Base-by-base conservation (phyloP, 1,140 invertebrate genomes). In the Heliconius hermathena region DNA sequence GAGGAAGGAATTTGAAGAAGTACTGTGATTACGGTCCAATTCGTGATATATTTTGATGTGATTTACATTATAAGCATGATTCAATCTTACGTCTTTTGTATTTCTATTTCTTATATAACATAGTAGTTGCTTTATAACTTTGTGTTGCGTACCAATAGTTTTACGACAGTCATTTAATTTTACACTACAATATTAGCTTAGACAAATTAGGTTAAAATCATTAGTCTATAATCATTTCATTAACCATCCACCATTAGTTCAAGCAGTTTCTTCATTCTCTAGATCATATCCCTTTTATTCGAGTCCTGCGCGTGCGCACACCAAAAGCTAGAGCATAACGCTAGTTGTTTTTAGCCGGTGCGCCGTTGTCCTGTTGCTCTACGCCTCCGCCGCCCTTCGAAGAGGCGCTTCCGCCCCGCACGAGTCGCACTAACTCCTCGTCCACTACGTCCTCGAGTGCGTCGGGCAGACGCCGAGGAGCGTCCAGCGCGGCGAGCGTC, bases 371-470 rank as follows among this genome's bases (percentile, higher is more conserved):
- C 82, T 97, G 97, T 94, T 97, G 97, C 93, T 98, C 97, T 86
- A 98, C 98, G 74, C 98, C 98, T 86, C 97, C 98, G 86, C 98
- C 98, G 83, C 97, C 97, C 80, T 98, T 98, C 95, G 97, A 98
- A 88, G 98, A 98, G 92, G 95, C 95, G 54, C 94, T 95, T 74
- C 96, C 96, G 93, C 96, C 92, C 90, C 82, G 92, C 8, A 92
- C 90, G 6, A 90, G 96, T 91, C 94, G 95, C 84, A 96, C 96
- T 77, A 96, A 95, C 90, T 91, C 93, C 81, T 95, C 95, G 84
- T 95, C 92, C 83, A 96, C 89, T 16, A 95, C 92, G 26, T 93
- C 88, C n/a, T 94, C 89, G 87, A 96, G 91, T 91, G 95, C 93
- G 88, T 88, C 96, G 8, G 95, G 95, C 5, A 88, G 92, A 81